phyloP scores from a whole-genome alignment of 1,140 invertebrate species.

The Fragariocoptes setiger region DNA sequence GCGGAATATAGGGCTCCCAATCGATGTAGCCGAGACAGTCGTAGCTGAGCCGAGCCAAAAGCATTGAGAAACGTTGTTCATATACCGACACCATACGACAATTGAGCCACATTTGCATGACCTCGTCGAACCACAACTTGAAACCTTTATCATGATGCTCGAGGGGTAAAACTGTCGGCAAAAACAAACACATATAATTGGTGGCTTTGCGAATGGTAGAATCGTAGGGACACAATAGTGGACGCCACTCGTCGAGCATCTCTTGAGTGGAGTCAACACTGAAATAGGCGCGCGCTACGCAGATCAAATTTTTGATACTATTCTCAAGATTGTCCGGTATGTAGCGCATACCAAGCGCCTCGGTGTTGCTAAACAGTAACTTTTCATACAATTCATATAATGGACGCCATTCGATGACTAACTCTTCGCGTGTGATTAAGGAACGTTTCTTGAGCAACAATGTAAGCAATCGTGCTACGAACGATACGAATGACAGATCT shows the following conservation, averaged over 20 bases:
- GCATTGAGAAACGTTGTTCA: slow-evolving; percentile 30
- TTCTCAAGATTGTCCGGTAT: slow-evolving; percentile 16
- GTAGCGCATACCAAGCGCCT: slow-evolving; percentile 23
- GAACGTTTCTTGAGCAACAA: slow-evolving; percentile 32
- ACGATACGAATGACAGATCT: slow-evolving; percentile 2
- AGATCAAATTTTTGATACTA: slow-evolving; percentile 15
- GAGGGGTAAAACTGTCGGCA: slow-evolving; percentile 33
- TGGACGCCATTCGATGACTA: slow-evolving; percentile 52
- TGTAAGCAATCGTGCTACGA: slow-evolving; percentile 4
- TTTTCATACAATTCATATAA: slow-evolving; percentile 32
- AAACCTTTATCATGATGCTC: slow-evolving; percentile 29
- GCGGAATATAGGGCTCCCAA: slow-evolving; percentile 45
- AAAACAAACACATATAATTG: slow-evolving; percentile 32
- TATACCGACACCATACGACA: slow-evolving; percentile 35
- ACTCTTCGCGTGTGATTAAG: slow-evolving; percentile 38
- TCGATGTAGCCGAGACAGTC: slow-evolving; percentile 50
- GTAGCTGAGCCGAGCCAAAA: slow-evolving; percentile 36
- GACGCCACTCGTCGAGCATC: slow-evolving; percentile 49
- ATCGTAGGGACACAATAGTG: slow-evolving; percentile 34
- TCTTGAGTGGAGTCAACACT: slow-evolving; percentile 39
- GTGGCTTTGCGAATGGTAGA: slow-evolving; percentile 28
- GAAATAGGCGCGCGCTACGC: slow-evolving; percentile 26
- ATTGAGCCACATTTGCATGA: slow-evolving; percentile 39
- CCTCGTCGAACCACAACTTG: slow-evolving; percentile 48
- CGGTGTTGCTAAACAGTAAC: slow-evolving; percentile 21